Percentiles rank a stretch among this genome's conserved stretches.
Conservation (phyloP, 2,888 invertebrate genomes). For the Zele albiditarsus region DNA sequence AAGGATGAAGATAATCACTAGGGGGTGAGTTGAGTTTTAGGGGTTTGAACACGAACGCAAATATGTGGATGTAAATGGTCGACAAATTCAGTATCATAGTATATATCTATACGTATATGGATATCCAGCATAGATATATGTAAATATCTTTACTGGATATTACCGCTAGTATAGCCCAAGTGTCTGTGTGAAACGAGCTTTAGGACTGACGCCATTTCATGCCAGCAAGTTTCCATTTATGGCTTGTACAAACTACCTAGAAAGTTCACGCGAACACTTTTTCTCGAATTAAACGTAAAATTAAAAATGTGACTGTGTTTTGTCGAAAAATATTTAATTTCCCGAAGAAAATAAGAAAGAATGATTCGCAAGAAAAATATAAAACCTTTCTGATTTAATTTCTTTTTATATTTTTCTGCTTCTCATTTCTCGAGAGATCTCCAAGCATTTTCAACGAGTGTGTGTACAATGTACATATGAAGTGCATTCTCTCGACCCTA, state of each 20-base stretch:
- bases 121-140: not conserved
- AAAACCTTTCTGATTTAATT: not conserved
- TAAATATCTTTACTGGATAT: constrained; percentile 36
- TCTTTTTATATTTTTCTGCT: not conserved
- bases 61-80: constrained; percentile 2
- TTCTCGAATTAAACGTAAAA: not conserved
- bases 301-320: too few relatives aligned
- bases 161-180: constrained; percentile 42
- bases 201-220: constrained; percentile 56
- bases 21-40: not conserved
- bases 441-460: not conserved
- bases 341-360: not conserved
- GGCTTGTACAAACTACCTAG: constrained; percentile 54
- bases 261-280: constrained; percentile 47
- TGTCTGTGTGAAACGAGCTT: constrained; percentile 59
- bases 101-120: constrained; percentile 20
- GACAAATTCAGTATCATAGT: not conserved
- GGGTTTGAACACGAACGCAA: constrained; percentile 8
- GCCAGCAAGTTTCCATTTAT: constrained; percentile 61
- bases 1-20: not conserved
- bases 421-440: not conserved
- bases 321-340: too few relatives aligned
- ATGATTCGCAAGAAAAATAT: too few relatives aligned
- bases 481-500: not conserved
- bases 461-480: not conserved